These are phyloP conservation scores for Porites rus DNA, from an alignment of 92 coral and sea anemone genomes.

Conservation along the genomic window DNA sequence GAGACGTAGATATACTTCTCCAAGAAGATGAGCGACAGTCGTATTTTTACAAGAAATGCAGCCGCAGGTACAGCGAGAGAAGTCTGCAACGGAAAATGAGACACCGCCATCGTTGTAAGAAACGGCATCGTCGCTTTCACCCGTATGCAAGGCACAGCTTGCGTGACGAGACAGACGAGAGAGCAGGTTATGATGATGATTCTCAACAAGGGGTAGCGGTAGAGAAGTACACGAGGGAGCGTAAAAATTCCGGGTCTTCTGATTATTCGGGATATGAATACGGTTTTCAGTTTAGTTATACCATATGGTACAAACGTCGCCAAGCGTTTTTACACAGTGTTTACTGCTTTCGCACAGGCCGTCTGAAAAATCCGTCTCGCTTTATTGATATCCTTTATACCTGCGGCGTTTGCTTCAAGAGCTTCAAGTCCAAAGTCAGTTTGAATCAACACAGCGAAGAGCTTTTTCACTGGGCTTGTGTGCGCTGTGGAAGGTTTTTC, in stretches of 20 bases:
- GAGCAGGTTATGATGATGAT: background rate
- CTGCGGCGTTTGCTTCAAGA: conserved; percentile 94
- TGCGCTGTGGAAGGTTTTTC: conserved; percentile 91
- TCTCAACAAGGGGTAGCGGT: conserved; percentile 2
- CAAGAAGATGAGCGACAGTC: conserved; percentile 27
- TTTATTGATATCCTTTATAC: conserved; percentile 74
- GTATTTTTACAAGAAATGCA: conserved; percentile 8
- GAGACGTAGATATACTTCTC: conserved; percentile 24
- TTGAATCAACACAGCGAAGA: conserved; percentile 95
- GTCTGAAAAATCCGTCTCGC: conserved; percentile 57
- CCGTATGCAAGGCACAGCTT: conserved; percentile 30
- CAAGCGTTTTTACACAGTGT: conserved; percentile 65
- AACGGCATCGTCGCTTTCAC: conserved; percentile 18
- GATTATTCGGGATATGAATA: conserved; percentile 33
- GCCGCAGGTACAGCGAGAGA: background rate
- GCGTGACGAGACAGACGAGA: background rate
- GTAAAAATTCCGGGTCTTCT: conserved; percentile 37
- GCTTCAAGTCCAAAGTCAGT: conserved; percentile 82
- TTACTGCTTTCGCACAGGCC: conserved; percentile 62
- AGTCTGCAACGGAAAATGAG: background rate
- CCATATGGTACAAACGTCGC: conserved; percentile 73
- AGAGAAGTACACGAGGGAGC: background rate
- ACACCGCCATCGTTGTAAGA: background rate
- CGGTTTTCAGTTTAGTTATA: conserved; percentile 52
- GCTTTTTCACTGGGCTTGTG: conserved; percentile 95